These are phyloP conservation scores for Sphinx pinastri DNA, from an alignment of 2,888 invertebrate species.

Conservation along the genomic window DNA sequence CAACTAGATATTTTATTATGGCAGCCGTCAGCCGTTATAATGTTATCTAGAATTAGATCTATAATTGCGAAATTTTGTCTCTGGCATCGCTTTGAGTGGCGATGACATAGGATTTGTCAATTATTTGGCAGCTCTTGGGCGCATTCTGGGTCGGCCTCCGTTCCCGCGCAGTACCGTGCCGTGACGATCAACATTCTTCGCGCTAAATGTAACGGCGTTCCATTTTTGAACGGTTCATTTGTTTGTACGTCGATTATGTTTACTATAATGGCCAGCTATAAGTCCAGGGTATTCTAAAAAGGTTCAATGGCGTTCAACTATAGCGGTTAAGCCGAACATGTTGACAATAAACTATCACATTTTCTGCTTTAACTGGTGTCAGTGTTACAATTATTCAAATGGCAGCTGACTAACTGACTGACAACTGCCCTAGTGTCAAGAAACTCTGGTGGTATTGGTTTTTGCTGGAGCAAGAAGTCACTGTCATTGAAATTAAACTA, in stretches of 20 bases:
- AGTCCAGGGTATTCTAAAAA: not conserved
- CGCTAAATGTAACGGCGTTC: constrained; percentile 23
- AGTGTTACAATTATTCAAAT: no score
- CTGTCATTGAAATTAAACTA: no score
- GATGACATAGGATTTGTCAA: constrained; percentile 76
- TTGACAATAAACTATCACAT: no score
- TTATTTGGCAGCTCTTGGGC: constrained; percentile 75
- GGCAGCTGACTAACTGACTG: no score
- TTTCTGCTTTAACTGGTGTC: no score
- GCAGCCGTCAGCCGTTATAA: constrained; percentile 15
- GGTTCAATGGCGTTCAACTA: not conserved
- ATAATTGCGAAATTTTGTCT: constrained; percentile 74
- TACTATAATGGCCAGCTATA: not conserved
- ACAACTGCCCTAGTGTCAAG: no score
- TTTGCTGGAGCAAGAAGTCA: no score
- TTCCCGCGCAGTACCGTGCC: constrained; percentile 41
- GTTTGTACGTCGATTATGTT: not conserved
- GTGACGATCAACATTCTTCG: constrained; percentile 21
- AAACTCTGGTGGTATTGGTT: no score
- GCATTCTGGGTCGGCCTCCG: constrained; percentile 78
- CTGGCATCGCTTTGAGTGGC: constrained; percentile 63
- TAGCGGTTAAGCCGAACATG: no score
- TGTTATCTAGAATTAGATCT: constrained; percentile 61
- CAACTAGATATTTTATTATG: constrained; percentile 21
- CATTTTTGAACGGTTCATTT: constrained; percentile 20